Base-by-base conservation (phyloP, 2,113 vertebrate species). In the Dryoscopus gambensis region DNA sequence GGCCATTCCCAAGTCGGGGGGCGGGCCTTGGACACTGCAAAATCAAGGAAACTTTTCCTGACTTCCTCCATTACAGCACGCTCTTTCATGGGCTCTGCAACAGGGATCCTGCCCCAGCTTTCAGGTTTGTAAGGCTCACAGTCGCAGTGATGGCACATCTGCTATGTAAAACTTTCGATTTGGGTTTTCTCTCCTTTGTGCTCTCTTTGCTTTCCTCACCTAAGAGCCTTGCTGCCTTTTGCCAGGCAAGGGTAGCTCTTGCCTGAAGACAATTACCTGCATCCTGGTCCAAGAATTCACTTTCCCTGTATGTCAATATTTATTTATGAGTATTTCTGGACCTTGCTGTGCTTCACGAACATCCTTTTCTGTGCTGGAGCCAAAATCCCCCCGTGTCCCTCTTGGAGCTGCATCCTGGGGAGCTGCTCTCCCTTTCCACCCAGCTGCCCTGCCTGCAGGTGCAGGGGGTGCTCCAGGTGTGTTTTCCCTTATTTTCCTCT, bases 371-470 rank as follows among this genome's bases (percentile, higher is more conserved):
- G 33, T 75, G 68, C 80, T 31, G 67, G 27, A 60, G 31, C 25
- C 37, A 31, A 13, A n/a, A 35, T 5, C 1, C 1, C 10, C 12
- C 67, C 1, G 2, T n/a, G 28, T 23, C 21, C 44, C 44, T 4
- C 11, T 11, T 23, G 25, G 56, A 87, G 85, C 68, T 37, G 74
- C 55, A 56, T 33, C 44, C 23, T 3, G 3, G 20, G 21, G 42
- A 70, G 35, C 65, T 44, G 78, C 56, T 67, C 74, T 81, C 39
- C 64, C 78, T 30, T 13, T 37, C 10, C 42, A 1, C 3, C 3
- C 74, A 3, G 35, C 40, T 21, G 23, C 0, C 1, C 11, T 14
- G 33, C 2, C 7, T 46, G 55, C 69, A 46, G 6, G 0, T 6
- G 21, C 56, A 5, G 2, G 15, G 40, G 33, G 10, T 76, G 83